phyloP scores from a whole-genome alignment of 2,113 vertebrate species.

The Podiceps cristatus region DNA sequence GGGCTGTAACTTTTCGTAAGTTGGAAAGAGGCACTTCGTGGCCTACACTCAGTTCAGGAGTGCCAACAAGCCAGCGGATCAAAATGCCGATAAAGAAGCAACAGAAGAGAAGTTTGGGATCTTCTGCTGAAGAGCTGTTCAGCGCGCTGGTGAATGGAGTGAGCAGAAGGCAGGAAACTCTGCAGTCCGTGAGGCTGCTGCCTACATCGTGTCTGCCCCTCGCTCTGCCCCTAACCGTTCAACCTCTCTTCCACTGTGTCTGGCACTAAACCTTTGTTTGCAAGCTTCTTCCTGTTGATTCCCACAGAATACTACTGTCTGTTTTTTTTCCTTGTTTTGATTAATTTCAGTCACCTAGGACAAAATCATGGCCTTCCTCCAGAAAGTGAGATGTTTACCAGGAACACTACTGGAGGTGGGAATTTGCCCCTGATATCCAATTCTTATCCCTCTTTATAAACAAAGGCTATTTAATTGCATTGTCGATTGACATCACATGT shows the following conservation, averaged over 20 bases:
- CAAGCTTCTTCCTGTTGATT: not conserved
- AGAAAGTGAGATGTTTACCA: not conserved
- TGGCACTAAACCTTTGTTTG: not conserved
- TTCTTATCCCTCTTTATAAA: not conserved
- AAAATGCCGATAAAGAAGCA: constrained; percentile 26
- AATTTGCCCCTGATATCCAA: not conserved
- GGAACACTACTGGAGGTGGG: not conserved
- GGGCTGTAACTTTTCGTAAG: constrained; percentile 26
- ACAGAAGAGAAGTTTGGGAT: not conserved
- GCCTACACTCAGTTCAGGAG: constrained; percentile 19
- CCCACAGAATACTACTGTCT: not conserved
- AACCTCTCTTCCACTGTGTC: not conserved
- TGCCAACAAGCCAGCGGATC: not conserved
- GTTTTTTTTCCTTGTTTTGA: not conserved
- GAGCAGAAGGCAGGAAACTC: not conserved
- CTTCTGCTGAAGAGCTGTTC: not conserved
- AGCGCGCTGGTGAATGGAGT: fast-evolving
- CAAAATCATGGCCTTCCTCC: not conserved
- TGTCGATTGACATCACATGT: not conserved
- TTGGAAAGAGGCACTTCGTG: not conserved
- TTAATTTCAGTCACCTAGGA: not conserved
- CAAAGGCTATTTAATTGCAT: not conserved
- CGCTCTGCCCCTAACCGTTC: not conserved
- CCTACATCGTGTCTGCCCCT: fast-evolving
- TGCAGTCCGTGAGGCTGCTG: not conserved